Evolutionary conservation across 2,888 invertebrate genomes (phyloP), one percentile per base, ranked within the genome.

Genomic region (Rhaphigaster nebulosa): DNA sequence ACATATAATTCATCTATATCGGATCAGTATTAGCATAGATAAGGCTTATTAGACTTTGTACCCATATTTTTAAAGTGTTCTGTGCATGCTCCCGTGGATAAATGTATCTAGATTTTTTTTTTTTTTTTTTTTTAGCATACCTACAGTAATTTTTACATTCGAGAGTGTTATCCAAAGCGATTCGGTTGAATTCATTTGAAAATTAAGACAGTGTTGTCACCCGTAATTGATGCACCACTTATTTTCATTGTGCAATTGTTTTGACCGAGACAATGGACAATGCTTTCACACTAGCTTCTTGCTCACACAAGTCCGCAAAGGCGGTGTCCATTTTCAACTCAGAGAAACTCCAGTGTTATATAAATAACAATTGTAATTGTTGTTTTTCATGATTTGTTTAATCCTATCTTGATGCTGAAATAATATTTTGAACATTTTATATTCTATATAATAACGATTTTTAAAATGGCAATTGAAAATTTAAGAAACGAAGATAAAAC

Each of bases 201-300:
- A 70, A 70, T 70, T 70, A 34, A 70, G 29, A 65, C 29, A 29
- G 65, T 15, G 65, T 29, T 65, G 65, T 70, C 70, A 34, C 10
- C 34, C 1, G 34, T 70, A 70, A 70, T 70, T 70, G 70, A 70
- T 34, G 18, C 70, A 70, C 70, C 20, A 34, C 70, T 70, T 70
- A 70, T 70, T 70, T 70, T 70, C 70, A 70, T 34, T 34, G 29
- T 70, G 70, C 70, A 70, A 70, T 70, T 70, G 70, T 70, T 70
- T 70, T 70, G 70, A 70, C 70, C 34, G 20, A 70, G 20, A 70
- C 70, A 70, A 70, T 70, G 70, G 70, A 70, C 34, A 70, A 34
- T 70, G 34, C 70, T 70, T 70, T 70, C 70, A 70, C 70, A 70
- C 70, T 34, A 18, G 29, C 20, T 34, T 70, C 34, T 70, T 15